Evolutionary conservation across 2,888 invertebrate species (phyloP).

Genomic region (Dolichopus griseipennis): DNA sequence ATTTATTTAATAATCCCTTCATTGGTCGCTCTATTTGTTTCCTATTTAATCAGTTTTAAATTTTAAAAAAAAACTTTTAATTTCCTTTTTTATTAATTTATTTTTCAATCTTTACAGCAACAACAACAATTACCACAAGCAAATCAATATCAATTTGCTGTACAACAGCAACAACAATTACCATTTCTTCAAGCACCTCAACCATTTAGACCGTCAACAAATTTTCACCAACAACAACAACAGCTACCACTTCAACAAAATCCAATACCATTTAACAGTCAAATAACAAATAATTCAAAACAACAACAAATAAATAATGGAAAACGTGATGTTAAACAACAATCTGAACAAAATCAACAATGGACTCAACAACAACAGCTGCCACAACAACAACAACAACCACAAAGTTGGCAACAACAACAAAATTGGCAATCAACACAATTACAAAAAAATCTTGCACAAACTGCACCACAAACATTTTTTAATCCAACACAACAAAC

Average conservation of each 20-base stretch:
- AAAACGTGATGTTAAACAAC: no score
- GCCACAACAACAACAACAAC: neutral
- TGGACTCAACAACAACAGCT: neutral
- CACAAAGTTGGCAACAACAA: neutral
- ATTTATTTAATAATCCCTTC: no score
- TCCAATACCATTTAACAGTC: neutral
- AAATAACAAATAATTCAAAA: neutral
- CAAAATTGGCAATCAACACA: neutral
- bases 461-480: conserved; percentile 19
- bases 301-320: neutral
- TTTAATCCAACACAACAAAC: conserved; percentile 28
- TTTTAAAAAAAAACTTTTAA: no score
- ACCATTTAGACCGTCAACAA: conserved; percentile 20
- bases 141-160: conserved; percentile 16
- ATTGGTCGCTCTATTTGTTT: no score
- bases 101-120: conserved; percentile 10
- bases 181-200: conserved; percentile 25
- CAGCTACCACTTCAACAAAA: neutral
- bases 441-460: neutral
- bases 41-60: no score
- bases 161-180: conserved; percentile 28
- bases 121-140: conserved; percentile 15
- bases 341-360: no score
- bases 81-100: neutral
- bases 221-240: neutral